Conservation (phyloP, 2,797 vertebrate species). For the Ibycter americanus region DNA sequence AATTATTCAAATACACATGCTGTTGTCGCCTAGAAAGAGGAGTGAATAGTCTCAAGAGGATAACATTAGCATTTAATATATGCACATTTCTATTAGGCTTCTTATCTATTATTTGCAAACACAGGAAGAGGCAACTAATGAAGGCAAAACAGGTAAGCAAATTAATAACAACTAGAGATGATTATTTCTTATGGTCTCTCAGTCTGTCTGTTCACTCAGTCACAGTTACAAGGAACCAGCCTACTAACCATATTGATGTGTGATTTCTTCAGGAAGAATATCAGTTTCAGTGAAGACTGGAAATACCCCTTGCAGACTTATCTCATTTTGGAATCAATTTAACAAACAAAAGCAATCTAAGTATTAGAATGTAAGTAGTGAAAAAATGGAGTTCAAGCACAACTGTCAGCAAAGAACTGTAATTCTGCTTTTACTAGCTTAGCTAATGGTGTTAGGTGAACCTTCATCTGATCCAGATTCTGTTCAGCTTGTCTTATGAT, state of each 20-base stretch:
- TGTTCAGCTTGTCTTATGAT: not conserved
- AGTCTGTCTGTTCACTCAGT: not conserved
- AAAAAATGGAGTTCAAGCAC: not conserved
- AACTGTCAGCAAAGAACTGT: not conserved
- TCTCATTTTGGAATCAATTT: not conserved
- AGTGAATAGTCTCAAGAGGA: not conserved
- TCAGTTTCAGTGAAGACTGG: not conserved
- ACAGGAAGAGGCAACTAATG: not conserved
- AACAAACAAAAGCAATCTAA: not conserved
- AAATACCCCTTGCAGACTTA: not conserved
- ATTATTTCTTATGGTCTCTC: not conserved
- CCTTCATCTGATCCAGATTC: not conserved
- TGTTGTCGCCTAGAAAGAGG: not conserved
- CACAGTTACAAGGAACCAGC: not conserved
- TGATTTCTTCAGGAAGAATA: not conserved
- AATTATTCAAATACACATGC: not conserved
- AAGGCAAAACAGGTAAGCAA: not conserved
- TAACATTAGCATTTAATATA: not conserved
- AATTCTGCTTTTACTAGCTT: not conserved
- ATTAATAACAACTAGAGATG: not conserved
- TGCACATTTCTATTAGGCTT: not conserved
- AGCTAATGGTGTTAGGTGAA: not conserved
- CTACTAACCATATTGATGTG: not conserved
- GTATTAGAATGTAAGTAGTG: not conserved
- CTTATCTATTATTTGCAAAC: slow-evolving; percentile 15